phyloP scores from a whole-genome alignment of 1,140 invertebrate genomes.

The Drosophila micromelanica region DNA sequence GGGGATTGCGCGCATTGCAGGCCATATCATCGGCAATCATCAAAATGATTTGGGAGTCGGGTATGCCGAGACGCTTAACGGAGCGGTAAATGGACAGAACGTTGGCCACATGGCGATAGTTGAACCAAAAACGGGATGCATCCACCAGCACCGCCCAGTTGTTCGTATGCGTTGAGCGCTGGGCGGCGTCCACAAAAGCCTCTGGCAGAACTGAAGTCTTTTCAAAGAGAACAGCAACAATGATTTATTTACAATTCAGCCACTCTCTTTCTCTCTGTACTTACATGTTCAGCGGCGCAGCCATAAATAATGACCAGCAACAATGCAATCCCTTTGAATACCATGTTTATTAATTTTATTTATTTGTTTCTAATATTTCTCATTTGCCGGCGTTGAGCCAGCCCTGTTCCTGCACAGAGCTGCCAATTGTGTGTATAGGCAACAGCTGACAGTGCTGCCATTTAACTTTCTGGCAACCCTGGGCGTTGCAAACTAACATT shows the following conservation, averaged over 20 bases:
- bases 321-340: conserved; percentile 7
- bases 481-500: conserved; percentile 9
- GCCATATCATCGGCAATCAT: conserved; percentile 99
- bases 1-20: conserved; percentile 98
- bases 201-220: conserved; percentile 63
- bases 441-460: conserved; percentile 40
- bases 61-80: conserved; percentile 98
- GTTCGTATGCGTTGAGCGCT: conserved; percentile 92
- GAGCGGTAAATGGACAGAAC: conserved; percentile 99
- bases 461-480: conserved; percentile 34
- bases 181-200: conserved; percentile 68
- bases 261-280: neutral
- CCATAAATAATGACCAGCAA: conserved; percentile 2
- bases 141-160: conserved; percentile 99
- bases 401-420: conserved; percentile 30
- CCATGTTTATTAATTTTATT: conserved; percentile 24
- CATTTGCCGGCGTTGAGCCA: conserved; percentile 18
- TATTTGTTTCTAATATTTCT: conserved; percentile 18
- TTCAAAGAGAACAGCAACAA: conserved; percentile 1
- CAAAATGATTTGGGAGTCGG: conserved; percentile 97
- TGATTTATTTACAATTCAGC: neutral
- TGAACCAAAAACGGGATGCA: conserved; percentile 99
- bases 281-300: conserved; percentile 20
- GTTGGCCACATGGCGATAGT: conserved; percentile 99
- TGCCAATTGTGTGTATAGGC: conserved; percentile 15